Percentiles rank a stretch among this genome's conserved stretches.
Evolutionary conservation across 2,113 vertebrate genomes (phyloP).

Genomic region (Mesitornis unicolor): DNA sequence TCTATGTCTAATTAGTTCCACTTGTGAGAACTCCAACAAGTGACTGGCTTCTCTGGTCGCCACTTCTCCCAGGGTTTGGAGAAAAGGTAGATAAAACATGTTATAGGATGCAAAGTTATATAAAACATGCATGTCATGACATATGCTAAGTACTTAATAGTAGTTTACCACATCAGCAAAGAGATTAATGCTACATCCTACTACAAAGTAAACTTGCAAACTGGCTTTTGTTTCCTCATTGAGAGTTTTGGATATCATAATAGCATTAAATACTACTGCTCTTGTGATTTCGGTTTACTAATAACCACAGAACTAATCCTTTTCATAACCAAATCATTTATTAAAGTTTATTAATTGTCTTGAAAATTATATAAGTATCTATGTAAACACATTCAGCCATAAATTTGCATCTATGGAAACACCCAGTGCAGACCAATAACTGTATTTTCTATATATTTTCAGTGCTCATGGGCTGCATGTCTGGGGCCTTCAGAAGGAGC

Average conservation of each 20-base stretch:
- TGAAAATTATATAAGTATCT: neutral
- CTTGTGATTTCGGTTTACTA: neutral
- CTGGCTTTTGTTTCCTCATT: neutral
- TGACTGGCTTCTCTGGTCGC: neutral
- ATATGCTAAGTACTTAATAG: neutral
- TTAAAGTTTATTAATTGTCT: neutral
- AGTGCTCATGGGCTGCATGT: neutral
- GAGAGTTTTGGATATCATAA: neutral
- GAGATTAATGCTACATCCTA: neutral
- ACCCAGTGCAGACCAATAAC: neutral
- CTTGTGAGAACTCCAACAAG: neutral
- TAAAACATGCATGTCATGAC: neutral
- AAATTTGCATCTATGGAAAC: neutral
- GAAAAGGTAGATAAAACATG: rapidly evolving
- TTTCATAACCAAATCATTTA: neutral
- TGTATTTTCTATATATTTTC: neutral
- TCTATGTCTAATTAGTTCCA: neutral
- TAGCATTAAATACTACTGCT: neutral
- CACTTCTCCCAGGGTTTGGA: neutral
- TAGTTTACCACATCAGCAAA: neutral
- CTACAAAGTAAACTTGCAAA: neutral
- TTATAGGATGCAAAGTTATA: neutral
- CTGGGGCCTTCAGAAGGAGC: neutral
- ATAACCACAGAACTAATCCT: neutral
- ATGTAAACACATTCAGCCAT: neutral